These are phyloP conservation scores for Anthopleura sola DNA, from an alignment of 64 coral and sea anemone genomes.

Conservation along the genomic window DNA sequence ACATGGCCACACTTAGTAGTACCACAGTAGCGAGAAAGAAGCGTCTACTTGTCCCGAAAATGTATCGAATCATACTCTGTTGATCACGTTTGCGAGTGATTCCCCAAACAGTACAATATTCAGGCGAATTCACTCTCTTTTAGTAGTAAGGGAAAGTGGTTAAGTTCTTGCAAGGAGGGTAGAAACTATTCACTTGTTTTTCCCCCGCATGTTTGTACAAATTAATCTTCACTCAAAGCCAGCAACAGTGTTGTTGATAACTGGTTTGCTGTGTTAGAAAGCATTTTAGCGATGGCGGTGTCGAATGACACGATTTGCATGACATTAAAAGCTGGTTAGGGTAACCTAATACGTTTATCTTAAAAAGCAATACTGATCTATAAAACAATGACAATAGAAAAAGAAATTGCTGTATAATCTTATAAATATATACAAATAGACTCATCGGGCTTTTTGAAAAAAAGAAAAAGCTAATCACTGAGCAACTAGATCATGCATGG, in stretches of 20 bases:
- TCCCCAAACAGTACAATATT: no score
- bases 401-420: no score
- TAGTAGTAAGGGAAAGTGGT: neutral
- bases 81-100: no score
- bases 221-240: neutral
- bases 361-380: no score
- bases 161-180: no score
- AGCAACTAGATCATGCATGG: no score
- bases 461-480: no score
- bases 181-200: neutral
- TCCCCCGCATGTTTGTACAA: neutral
- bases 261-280: neutral
- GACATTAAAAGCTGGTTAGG: neutral
- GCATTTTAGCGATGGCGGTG: neutral
- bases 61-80: neutral
- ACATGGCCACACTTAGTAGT: neutral
- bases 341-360: neutral
- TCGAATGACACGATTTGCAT: conserved; percentile 10
- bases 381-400: no score
- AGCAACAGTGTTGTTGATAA: neutral
- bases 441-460: no score
- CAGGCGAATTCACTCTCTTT: no score
- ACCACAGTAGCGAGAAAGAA: neutral
- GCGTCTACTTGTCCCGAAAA: neutral
- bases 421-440: no score